Conservation (phyloP, 2,888 invertebrate genomes). For the Drosophila robusta region DNA sequence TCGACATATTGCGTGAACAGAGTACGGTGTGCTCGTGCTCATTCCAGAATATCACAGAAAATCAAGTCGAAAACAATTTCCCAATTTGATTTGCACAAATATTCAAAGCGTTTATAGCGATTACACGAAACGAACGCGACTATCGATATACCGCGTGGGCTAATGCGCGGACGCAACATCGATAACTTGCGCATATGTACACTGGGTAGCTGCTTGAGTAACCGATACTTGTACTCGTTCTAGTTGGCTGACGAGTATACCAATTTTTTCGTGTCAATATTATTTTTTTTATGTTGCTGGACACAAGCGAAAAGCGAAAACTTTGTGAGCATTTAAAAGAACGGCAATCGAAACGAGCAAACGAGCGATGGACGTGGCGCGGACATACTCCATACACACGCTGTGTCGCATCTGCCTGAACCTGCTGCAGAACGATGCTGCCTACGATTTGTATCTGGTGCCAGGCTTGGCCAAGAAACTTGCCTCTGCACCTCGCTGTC, state of each 20-base stretch:
- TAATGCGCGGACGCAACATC: slow-evolving; percentile 8
- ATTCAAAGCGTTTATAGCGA: slow-evolving; percentile 34
- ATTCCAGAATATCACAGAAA: slow-evolving; percentile 42
- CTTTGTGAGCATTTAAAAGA: slow-evolving; percentile 18
- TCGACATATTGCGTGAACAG: slow-evolving; percentile 78
- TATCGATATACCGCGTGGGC: slow-evolving; percentile 8
- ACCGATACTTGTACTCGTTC: slow-evolving; percentile 65
- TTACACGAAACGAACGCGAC: slow-evolving; percentile 1
- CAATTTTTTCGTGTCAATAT: slow-evolving; percentile 80
- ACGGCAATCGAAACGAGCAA: slow-evolving; percentile 24
- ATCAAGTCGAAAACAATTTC: slow-evolving; percentile 27
- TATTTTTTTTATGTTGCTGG: slow-evolving; percentile 70
- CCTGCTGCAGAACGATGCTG: slow-evolving; percentile 72
- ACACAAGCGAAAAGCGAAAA: slow-evolving; percentile 44
- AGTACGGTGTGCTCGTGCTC: slow-evolving; percentile 44
- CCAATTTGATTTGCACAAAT: slow-evolving; percentile 39
- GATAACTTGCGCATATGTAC: slow-evolving; percentile 3
- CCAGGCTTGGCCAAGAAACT: slow-evolving; percentile 82
- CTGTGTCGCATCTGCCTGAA: slow-evolving; percentile 83
- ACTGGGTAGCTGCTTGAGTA: slow-evolving; percentile 32
- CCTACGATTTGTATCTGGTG: slow-evolving; percentile 79
- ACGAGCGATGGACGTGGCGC: slow-evolving; percentile 64
- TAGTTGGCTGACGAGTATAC: slow-evolving; percentile 70
- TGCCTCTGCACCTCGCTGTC: slow-evolving; percentile 81
- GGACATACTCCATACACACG: slow-evolving; percentile 71